These are phyloP conservation scores for Nibea coibor DNA, from an alignment of 2,113 vertebrate species.

Conservation along the genomic window DNA sequence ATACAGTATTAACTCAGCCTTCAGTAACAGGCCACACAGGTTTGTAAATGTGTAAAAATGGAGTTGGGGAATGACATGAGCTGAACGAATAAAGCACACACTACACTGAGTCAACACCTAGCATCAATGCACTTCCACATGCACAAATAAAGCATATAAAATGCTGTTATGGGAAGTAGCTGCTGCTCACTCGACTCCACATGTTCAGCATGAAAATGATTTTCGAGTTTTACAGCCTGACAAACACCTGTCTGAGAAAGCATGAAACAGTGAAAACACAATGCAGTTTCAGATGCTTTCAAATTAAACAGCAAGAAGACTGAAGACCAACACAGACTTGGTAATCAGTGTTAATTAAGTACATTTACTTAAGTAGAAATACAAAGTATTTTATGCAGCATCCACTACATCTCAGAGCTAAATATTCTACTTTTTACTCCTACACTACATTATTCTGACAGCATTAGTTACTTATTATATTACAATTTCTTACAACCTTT, in stretches of 20 bases:
- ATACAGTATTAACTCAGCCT: background rate
- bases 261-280: background rate
- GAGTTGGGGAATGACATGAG: background rate
- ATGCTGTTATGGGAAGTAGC: background rate
- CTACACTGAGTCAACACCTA: background rate
- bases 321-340: too few relatives aligned
- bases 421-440: too few relatives aligned
- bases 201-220: background rate
- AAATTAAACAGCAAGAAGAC: too few relatives aligned
- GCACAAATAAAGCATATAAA: background rate
- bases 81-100: background rate
- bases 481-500: too few relatives aligned
- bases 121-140: background rate
- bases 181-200: background rate
- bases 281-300: too few relatives aligned
- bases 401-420: too few relatives aligned
- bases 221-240: background rate
- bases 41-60: background rate
- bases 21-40: background rate
- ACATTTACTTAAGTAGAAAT: too few relatives aligned
- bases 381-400: too few relatives aligned
- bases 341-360: too few relatives aligned
- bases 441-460: too few relatives aligned
- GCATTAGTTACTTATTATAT: too few relatives aligned
- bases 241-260: background rate